Percentiles rank a stretch among this genome's conserved stretches.
phyloP scores from a whole-genome alignment of 2,113 vertebrate species.

The Mesoclemmys tuberculata region DNA sequence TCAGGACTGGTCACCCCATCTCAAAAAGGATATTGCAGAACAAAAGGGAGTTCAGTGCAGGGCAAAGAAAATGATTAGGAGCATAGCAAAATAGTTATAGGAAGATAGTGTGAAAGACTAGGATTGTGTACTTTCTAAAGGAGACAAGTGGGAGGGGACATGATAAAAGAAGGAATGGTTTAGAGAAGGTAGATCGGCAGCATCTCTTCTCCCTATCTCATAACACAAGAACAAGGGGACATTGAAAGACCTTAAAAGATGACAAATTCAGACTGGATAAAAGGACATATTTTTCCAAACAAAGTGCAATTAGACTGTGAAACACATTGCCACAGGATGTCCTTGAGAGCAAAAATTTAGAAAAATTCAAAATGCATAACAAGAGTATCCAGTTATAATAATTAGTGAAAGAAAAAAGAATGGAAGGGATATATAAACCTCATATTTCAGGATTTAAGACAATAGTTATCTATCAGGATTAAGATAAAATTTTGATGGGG shows the following conservation, averaged over 20 bases:
- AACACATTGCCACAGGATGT: background rate
- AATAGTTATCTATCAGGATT: background rate
- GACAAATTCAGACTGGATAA: conserved; percentile 10
- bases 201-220: background rate
- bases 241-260: conserved; percentile 37
- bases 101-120: background rate
- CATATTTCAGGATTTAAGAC: background rate
- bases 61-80: conserved; percentile 13
- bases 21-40: conserved; percentile 22
- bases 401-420: background rate
- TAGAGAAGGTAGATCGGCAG: background rate
- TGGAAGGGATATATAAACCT: background rate
- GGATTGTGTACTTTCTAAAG: conserved; percentile 27
- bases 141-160: background rate
- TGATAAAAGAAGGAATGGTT: background rate
- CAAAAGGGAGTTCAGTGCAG: background rate
- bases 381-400: background rate
- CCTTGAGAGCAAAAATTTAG: background rate
- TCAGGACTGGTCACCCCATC: background rate
- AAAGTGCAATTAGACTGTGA: background rate
- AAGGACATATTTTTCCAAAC: conserved; percentile 1
- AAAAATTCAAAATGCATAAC: conserved; percentile 2
- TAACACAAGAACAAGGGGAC: background rate
- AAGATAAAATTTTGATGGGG: background rate
- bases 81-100: background rate